Evolutionary conservation across 2,888 invertebrate species (phyloP).

Genomic region (Dastarcus helophoroides): DNA sequence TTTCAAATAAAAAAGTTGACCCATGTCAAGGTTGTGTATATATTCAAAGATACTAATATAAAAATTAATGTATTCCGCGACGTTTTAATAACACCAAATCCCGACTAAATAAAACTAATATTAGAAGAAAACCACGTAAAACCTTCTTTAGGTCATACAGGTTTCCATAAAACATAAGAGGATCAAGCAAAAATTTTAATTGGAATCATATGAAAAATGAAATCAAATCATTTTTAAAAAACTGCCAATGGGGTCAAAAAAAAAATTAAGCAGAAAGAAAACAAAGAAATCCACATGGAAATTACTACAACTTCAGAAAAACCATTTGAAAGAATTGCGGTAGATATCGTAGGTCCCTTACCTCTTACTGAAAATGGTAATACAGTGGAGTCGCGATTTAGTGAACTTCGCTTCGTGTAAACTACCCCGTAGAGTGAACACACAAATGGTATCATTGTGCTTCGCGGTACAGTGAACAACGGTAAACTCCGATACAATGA

Average conservation of each 20-base stretch:
- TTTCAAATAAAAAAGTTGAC: no score
- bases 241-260: conserved; percentile 24
- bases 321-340: conserved; percentile 22
- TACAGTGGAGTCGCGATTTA: no score
- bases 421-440: no score
- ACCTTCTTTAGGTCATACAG: conserved; percentile 15
- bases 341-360: conserved; percentile 25
- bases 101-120: conserved; percentile 15
- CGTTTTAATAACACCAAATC: no score
- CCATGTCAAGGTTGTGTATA: no score
- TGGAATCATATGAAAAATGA: conserved; percentile 26
- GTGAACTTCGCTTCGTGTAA: no score
- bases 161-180: conserved; percentile 18
- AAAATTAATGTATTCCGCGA: conserved; percentile 14
- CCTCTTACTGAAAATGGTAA: no score
- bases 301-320: conserved; percentile 21
- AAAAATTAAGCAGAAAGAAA: conserved; percentile 20
- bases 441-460: no score
- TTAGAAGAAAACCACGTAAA: conserved; percentile 17
- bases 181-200: conserved; percentile 19
- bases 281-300: conserved; percentile 22
- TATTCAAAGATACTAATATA: conserved; percentile 15
- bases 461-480: no score
- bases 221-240: conserved; percentile 23
- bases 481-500: no score